Evolutionary conservation across 2,888 invertebrate species (phyloP), one percentile per base, ranked within the genome.

Genomic region (Meteorus cinctellus): DNA sequence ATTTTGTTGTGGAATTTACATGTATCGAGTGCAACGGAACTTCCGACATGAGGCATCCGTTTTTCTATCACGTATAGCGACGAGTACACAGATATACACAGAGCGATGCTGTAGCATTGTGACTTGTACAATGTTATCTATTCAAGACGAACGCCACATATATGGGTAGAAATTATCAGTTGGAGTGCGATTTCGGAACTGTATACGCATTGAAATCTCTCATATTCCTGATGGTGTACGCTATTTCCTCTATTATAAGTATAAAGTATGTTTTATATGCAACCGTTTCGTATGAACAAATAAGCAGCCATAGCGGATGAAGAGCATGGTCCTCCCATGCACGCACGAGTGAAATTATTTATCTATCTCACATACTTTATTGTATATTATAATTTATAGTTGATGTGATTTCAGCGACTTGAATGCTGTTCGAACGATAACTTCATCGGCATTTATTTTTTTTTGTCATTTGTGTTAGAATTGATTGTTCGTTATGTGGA

Each of bases 41-140:
- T 87, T 87, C 87, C 86, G 86, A 84, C 87, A 82, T 76, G 81
- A 78, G 78, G 77, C 83, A 86, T 87, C 86, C 86, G 86, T 82
- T 87, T 86, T 85, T 85, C 83, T 81, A 80, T 87, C 86, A 85
- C 86, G 85, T 86, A 75, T 73, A 84, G 76, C 75, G 77, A 72
- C 85, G 81, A 62, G 84, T 86, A 69, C 84, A 84, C 24, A 24
- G 85, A 87, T 86, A 86, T 86, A 41, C 85, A 85, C 78, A 85
- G 82, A 84, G 83, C 85, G 85, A 82, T 81, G 81, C 80, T 55
- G 71, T 63, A 66, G 41, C n/a, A 55, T 55, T 55, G 19, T 29
- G 63, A 48, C 34, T 74, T 55, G 60, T 77, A 77, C 80, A 76
- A 77, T 76, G 81, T 75, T 85, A 83, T 77, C 82, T 86, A 84